phyloP scores from a whole-genome alignment of 1,140 invertebrate species.

The Leptopilina boulardi region DNA sequence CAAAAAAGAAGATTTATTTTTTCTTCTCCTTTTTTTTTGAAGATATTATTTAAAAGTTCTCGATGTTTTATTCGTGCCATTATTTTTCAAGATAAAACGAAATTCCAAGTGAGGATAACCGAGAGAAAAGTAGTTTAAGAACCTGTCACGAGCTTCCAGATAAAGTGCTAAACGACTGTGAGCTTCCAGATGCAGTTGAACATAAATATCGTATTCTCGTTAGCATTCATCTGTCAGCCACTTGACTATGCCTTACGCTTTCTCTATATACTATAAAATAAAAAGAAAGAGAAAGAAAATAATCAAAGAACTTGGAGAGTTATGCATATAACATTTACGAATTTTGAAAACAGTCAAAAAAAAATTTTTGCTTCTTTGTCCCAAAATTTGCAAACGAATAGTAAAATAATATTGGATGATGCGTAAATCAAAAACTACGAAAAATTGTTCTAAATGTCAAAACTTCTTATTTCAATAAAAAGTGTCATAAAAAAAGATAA shows the following conservation, averaged over 20 bases:
- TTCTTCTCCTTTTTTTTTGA: neutral
- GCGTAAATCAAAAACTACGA: too few species aligned
- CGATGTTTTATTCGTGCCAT: conserved; percentile 10
- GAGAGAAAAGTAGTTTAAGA: conserved; percentile 38
- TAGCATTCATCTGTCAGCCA: conserved; percentile 33
- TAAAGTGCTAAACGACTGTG: conserved; percentile 31
- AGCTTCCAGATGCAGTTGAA: conserved; percentile 29
- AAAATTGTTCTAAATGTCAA: too few species aligned
- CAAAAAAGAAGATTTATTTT: too few species aligned
- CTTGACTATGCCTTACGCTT: conserved; percentile 27
- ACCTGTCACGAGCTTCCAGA: conserved; percentile 31
- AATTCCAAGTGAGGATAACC: conserved; percentile 25
- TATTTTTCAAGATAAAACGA: conserved; percentile 17
- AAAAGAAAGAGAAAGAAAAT: too few species aligned
- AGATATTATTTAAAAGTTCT: neutral
- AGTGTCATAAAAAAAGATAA: too few species aligned
- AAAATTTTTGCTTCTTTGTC: too few species aligned
- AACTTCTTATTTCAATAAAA: too few species aligned
- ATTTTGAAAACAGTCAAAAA: neutral
- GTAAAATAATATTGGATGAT: too few species aligned
- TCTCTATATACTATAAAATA: too few species aligned
- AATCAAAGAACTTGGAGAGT: conserved; percentile 23
- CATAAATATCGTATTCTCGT: conserved; percentile 33
- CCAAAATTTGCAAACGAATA: too few species aligned
- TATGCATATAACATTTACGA: neutral